Evolutionary conservation across 2,888 invertebrate genomes (phyloP).

Genomic region (Lochmaea capreae): DNA sequence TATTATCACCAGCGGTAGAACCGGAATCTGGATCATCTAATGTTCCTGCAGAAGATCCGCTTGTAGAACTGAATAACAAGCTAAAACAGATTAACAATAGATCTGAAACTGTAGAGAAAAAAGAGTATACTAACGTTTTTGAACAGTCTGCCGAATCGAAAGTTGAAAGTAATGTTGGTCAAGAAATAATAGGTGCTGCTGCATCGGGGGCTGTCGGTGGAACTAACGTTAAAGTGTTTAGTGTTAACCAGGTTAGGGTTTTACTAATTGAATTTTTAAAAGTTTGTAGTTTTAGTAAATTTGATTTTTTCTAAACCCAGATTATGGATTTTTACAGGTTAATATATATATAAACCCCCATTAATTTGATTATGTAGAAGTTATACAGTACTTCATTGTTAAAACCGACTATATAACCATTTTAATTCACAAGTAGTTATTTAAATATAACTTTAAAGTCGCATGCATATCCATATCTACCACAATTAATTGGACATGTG

Average conservation of each 20-base stretch:
- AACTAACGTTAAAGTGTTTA: constrained; percentile 31
- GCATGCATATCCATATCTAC: no score
- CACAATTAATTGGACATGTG: no score
- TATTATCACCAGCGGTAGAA: constrained; percentile 61
- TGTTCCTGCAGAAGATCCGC: constrained; percentile 58
- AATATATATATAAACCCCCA: not conserved
- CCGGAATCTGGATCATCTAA: constrained; percentile 44
- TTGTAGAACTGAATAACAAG: constrained; percentile 72
- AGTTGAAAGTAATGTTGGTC: constrained; percentile 27
- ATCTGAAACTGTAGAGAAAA: constrained; percentile 51
- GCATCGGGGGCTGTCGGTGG: constrained; percentile 16
- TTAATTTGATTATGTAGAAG: no score
- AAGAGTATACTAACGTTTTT: constrained; percentile 22
- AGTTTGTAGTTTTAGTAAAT: constrained; percentile 2
- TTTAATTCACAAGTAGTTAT: no score
- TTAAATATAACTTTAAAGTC: no score
- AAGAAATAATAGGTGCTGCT: constrained; percentile 30
- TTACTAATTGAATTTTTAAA: constrained; percentile 31
- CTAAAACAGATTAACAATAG: constrained; percentile 72
- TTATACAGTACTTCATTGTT: no score
- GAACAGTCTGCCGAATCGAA: constrained; percentile 35
- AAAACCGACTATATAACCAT: no score
- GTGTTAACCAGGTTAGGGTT: constrained; percentile 42
- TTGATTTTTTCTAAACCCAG: not conserved
- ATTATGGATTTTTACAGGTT: not conserved